Conservation (phyloP, 2,888 invertebrate genomes). For the Dolomedes plantarius region DNA sequence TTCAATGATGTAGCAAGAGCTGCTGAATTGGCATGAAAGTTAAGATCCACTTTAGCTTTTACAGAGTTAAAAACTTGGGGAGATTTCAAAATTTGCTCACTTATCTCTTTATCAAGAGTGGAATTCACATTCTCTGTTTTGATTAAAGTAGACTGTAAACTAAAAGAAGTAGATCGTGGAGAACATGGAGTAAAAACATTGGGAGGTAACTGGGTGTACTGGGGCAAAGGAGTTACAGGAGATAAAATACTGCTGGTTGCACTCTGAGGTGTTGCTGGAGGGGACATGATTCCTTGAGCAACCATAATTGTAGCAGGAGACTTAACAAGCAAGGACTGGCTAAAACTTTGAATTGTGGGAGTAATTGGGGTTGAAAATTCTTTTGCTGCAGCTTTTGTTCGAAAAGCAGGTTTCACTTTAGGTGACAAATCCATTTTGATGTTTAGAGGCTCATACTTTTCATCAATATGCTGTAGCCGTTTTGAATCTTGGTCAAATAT, state of each 20-base stretch:
- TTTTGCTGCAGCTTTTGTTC: slow-evolving; percentile 75
- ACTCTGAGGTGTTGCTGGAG: slow-evolving; percentile 49
- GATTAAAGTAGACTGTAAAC: slow-evolving; percentile 19
- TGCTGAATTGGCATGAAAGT: slow-evolving; percentile 44
- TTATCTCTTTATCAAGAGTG: slow-evolving; percentile 21
- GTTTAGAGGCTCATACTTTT: slow-evolving; percentile 84
- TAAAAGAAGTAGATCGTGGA: slow-evolving; percentile 37
- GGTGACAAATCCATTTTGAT: slow-evolving; percentile 62
- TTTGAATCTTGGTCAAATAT: slow-evolving; percentile 98
- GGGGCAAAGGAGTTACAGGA: slow-evolving; percentile 49
- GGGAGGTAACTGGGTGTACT: slow-evolving; percentile 44
- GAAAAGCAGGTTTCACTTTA: slow-evolving; percentile 72
- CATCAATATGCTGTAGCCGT: slow-evolving; percentile 87
- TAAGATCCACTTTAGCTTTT: slow-evolving; percentile 42
- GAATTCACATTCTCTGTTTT: slow-evolving; percentile 18
- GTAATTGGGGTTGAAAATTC: slow-evolving; percentile 73
- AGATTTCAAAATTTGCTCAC: slow-evolving; percentile 25
- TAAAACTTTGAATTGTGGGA: slow-evolving; percentile 40
- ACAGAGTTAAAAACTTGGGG: slow-evolving; percentile 42
- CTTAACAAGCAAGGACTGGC: slow-evolving; percentile 37
- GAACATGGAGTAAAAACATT: slow-evolving; percentile 54
- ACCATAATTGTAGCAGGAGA: slow-evolving; percentile 32
- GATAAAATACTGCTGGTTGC: slow-evolving; percentile 28
- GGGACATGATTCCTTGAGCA: slow-evolving; percentile 47
- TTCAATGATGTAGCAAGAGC: slow-evolving; percentile 46